Base-by-base conservation (phyloP, 2,113 vertebrate species). In the Felis chaus region DNA sequence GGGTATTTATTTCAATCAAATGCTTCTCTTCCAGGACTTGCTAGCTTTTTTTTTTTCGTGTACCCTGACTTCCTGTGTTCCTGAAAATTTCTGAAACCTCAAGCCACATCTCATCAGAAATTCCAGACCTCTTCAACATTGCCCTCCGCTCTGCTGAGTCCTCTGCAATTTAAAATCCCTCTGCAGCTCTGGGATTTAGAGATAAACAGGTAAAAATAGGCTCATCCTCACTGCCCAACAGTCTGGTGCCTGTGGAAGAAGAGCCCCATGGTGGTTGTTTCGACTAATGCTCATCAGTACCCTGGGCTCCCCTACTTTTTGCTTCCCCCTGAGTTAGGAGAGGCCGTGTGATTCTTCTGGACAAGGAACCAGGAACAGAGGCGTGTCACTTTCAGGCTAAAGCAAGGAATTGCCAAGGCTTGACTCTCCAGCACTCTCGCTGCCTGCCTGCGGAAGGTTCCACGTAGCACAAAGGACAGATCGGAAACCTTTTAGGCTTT, bases 1-100 rank as follows among this genome's bases (percentile, higher is more conserved):
- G 15, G 31, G 33, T 8, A 36, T 95, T 95, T 86, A 45, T 74
- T 93, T 82, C 57, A 78, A 92, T 36, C 21, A 81, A 92, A 61
- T 3, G 1, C n/a, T 39, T 96, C 13, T 68, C 63, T 50, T 89
- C 33, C 18, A 81, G 73, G 19, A 45, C 14, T 90, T 68, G 7
- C 19, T 90, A 81, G 31, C 33, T 31, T 48, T n/a, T 83, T 48
- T 11, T 11, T 5, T 48, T 16, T 19, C 50, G 2, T 5, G 9
- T 57, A 21, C 10, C 8, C 48, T 78, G 84, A 41, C 45, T 93
- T 96, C 93, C 82, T 83, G 19, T n/a, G n/a, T 80, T 89, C 80
- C 81, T 89, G 50, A 92, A 83, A 93, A 73, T 57, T 91, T 65
- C 92, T 88, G 48, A 79, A 89, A 74, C 55, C 13, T 57, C 83